These are phyloP conservation scores for Theristus sp. DNA, from an alignment of 2,888 invertebrate genomes.

Conservation along the genomic window DNA sequence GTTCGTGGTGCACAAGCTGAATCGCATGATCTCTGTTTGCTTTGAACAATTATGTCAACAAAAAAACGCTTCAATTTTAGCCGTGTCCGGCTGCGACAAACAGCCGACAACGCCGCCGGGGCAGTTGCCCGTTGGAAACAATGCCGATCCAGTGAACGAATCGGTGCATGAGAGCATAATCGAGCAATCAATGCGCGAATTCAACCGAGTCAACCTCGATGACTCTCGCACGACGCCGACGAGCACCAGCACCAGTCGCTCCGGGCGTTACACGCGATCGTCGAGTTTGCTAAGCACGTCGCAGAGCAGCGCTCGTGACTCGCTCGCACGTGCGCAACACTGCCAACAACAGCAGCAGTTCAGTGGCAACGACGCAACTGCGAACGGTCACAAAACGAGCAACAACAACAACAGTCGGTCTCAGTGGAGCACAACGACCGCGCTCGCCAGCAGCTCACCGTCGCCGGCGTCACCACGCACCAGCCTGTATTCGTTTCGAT, in stretches of 20 bases:
- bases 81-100: neutral
- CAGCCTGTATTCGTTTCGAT: neutral
- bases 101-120: neutral
- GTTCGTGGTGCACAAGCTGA: too few species aligned
- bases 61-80: neutral
- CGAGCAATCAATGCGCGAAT: conserved; percentile 1
- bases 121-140: too few species aligned
- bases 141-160: too few species aligned
- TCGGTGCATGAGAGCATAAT: too few species aligned
- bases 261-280: too few species aligned
- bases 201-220: conserved; percentile 6
- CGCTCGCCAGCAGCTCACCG: neutral
- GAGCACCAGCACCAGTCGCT: neutral
- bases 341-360: too few species aligned
- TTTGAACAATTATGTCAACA: too few species aligned
- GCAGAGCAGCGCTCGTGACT: neutral
- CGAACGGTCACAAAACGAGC: too few species aligned
- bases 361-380: neutral
- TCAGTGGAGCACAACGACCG: too few species aligned
- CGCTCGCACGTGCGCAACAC: too few species aligned
- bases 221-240: conserved; percentile 8
- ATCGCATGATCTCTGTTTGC: too few species aligned
- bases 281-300: neutral
- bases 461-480: neutral
- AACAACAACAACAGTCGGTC: too few species aligned